phyloP scores from a whole-genome alignment of 2,113 vertebrate genomes.

The Dendrocopos noguchii region DNA sequence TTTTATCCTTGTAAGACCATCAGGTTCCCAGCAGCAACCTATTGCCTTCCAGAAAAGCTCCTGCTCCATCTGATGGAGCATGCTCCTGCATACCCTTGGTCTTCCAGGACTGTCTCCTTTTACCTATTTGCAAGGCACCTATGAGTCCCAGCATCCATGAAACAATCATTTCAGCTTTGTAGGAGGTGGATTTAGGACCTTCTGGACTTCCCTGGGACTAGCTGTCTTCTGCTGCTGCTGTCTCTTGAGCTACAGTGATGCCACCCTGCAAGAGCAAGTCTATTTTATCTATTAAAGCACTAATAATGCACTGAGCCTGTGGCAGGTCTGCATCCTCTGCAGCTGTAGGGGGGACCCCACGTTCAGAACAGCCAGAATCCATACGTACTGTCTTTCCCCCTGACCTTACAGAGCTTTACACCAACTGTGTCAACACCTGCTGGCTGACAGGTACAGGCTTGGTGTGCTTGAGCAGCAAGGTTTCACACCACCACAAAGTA shows the following conservation, averaged over 20 bases:
- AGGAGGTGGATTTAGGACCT: neutral
- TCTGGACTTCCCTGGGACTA: neutral
- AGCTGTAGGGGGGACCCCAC: neutral
- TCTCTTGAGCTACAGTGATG: neutral
- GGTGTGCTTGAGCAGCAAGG: neutral
- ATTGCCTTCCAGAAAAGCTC: neutral
- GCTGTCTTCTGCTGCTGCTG: neutral
- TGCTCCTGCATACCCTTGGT: neutral
- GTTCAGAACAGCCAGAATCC: neutral
- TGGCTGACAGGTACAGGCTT: neutral
- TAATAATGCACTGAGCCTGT: fast-evolving
- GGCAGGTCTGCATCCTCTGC: neutral
- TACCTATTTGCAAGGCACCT: neutral
- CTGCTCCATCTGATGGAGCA: neutral
- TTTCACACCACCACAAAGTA: neutral
- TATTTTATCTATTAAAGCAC: neutral
- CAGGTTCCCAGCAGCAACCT: neutral
- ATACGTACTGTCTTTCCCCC: neutral
- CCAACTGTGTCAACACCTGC: neutral
- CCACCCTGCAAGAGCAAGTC: neutral
- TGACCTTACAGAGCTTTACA: neutral
- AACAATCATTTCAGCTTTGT: neutral
- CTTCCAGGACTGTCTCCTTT: neutral
- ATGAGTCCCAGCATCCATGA: neutral
- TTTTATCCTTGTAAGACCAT: no score